Evolutionary conservation across 1,140 invertebrate species (phyloP).

Genomic region (Drosophila dunni): DNA sequence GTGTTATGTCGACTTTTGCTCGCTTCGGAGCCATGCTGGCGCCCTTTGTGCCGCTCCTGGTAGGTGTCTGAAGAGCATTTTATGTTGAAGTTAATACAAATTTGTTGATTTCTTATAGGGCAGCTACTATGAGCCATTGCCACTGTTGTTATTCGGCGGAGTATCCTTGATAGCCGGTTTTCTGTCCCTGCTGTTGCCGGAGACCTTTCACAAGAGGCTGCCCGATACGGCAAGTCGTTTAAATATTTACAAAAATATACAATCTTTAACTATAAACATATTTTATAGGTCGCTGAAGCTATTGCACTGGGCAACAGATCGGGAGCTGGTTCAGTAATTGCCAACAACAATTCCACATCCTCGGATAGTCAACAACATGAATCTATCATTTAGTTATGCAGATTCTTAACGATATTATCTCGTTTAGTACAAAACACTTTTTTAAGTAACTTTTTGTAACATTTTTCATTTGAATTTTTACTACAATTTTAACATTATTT

Average conservation of each 20-base stretch:
- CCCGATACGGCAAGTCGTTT: slow-evolving; percentile 85
- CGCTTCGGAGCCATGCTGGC: slow-evolving; percentile 87
- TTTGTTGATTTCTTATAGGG: slow-evolving; percentile 71
- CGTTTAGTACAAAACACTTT: slow-evolving; percentile 36
- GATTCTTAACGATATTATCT: slow-evolving; percentile 1
- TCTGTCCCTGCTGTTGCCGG: slow-evolving; percentile 86
- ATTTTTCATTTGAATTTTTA: neutral
- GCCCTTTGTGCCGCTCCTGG: slow-evolving; percentile 87
- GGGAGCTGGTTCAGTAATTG: neutral
- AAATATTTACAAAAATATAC: neutral
- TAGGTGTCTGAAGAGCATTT: slow-evolving; percentile 62
- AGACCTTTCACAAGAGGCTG: slow-evolving; percentile 87
- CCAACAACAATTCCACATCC: slow-evolving; percentile 4
- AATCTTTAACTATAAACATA: neutral
- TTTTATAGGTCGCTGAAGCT: slow-evolving; percentile 58
- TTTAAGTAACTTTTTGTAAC: neutral
- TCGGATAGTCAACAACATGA: slow-evolving; percentile 18
- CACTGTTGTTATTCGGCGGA: slow-evolving; percentile 86
- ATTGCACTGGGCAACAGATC: slow-evolving; percentile 57
- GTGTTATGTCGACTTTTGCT: slow-evolving; percentile 87
- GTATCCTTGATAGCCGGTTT: slow-evolving; percentile 86
- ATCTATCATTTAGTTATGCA: slow-evolving; percentile 12
- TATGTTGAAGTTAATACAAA: neutral
- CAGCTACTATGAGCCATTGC: slow-evolving; percentile 85
- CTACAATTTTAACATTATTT: neutral